phyloP scores from a whole-genome alignment of 1,140 invertebrate species.

The Aphelinus certus region DNA sequence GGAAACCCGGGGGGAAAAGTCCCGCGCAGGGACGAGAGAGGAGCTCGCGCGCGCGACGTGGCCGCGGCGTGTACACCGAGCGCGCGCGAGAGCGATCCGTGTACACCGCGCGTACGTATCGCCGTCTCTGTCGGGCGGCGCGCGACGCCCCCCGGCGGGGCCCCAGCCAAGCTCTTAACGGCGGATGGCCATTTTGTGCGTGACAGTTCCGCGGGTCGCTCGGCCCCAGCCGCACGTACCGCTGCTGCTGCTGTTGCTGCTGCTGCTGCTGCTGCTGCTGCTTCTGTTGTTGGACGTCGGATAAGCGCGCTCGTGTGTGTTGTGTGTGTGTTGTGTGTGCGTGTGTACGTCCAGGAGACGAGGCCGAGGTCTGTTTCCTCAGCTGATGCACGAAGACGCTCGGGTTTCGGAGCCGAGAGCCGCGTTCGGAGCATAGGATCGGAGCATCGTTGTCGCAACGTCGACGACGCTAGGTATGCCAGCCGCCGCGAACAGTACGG shows the following conservation, averaged over 20 bases:
- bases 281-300: neutral
- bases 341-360: too few species aligned
- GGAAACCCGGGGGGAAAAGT: too few species aligned
- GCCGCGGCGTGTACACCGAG: neutral
- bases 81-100: neutral
- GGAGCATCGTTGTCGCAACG: too few species aligned
- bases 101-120: neutral
- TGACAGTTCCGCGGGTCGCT: conserved; percentile 59
- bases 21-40: too few species aligned
- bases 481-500: too few species aligned
- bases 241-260: neutral
- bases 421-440: too few species aligned
- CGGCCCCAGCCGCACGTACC: conserved; percentile 1
- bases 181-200: conserved; percentile 67
- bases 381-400: too few species aligned
- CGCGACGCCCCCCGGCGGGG: conserved; percentile 55
- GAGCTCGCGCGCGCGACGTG: neutral
- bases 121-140: too few species aligned
- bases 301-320: neutral
- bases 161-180: conserved; percentile 60
- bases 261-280: neutral
- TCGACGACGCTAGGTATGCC: too few species aligned
- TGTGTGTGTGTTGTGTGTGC: too few species aligned
- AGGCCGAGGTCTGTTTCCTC: too few species aligned
- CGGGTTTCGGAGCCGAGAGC: too few species aligned